phyloP scores from a whole-genome alignment of 2,888 invertebrate genomes.

The Torymus aiolomorphi region DNA sequence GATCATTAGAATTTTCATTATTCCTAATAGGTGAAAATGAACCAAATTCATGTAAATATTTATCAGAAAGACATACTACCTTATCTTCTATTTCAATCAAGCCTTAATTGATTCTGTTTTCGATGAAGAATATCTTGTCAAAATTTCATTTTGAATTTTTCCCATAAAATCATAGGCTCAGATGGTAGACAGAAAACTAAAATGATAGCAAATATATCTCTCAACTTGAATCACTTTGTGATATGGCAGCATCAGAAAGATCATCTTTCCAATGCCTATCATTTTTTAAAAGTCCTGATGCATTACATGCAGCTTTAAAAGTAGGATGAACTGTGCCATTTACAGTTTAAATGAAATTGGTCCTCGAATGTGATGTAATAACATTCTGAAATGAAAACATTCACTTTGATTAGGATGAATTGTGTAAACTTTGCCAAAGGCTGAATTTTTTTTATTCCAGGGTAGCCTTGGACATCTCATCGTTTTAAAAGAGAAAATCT shows the following conservation, averaged over 20 bases:
- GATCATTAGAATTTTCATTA: not conserved
- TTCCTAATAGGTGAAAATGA: not conserved
- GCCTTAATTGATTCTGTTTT: not conserved
- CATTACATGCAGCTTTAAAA: slow-evolving; percentile 59
- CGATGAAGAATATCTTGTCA: not conserved
- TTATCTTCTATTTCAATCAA: not conserved
- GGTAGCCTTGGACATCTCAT: slow-evolving; percentile 54
- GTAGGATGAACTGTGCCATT: slow-evolving; percentile 59
- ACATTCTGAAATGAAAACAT: slow-evolving; percentile 62
- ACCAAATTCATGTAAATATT: not conserved
- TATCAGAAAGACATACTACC: not conserved
- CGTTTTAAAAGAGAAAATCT: slow-evolving; percentile 38
- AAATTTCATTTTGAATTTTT: slow-evolving; percentile 21
- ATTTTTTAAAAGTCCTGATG: slow-evolving; percentile 60
- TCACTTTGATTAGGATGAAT: slow-evolving; percentile 61
- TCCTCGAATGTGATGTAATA: slow-evolving; percentile 60
- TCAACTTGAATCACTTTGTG: slow-evolving; percentile 63
- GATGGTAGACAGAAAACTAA: slow-evolving; percentile 64
- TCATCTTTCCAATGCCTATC: slow-evolving; percentile 62
- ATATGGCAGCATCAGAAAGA: slow-evolving; percentile 61
- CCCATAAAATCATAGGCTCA: slow-evolving; percentile 63
- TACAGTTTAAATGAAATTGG: slow-evolving; percentile 64
- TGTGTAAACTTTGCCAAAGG: slow-evolving; percentile 63
- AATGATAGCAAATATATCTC: slow-evolving; percentile 66
- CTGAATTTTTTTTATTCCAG: slow-evolving; percentile 59